These are phyloP conservation scores for Typhlichthys eigenmanni DNA, from an alignment of 2,797 vertebrate genomes.

Conservation along the genomic window DNA sequence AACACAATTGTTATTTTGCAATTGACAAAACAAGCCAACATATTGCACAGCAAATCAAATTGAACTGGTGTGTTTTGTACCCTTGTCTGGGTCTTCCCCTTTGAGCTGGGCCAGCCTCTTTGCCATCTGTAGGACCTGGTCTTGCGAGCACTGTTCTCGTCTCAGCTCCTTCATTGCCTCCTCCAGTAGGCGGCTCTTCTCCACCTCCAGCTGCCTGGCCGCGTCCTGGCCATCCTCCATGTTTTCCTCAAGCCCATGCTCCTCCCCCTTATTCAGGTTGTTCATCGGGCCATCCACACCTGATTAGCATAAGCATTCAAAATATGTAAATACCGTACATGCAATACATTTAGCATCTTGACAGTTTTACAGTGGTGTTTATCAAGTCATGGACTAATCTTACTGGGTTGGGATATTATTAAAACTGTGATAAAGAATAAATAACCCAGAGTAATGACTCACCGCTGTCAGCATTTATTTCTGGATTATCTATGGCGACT, in stretches of 20 bases:
- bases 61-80: conserved; percentile 59
- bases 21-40: too few species aligned
- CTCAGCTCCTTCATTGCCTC: conserved; percentile 85
- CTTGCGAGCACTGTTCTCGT: conserved; percentile 82
- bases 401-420: background rate
- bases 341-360: too few species aligned
- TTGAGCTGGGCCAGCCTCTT: conserved; percentile 86
- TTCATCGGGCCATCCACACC: conserved; percentile 74
- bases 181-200: conserved; percentile 84
- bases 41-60: background rate
- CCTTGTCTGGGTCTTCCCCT: conserved; percentile 88
- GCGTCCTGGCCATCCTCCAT: conserved; percentile 70
- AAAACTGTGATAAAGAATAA: conserved; percentile 1
- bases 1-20: too few species aligned
- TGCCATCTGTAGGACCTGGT: conserved; percentile 84
- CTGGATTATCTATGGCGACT: conserved; percentile 84
- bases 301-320: conserved; percentile 12
- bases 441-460: conserved; percentile 23
- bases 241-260: conserved; percentile 62
- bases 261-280: conserved; percentile 82
- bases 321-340: background rate
- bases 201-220: conserved; percentile 79
- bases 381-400: background rate
- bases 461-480: conserved; percentile 69
- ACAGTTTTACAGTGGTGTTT: too few species aligned